These are phyloP conservation scores for Megamerina dolium DNA, from an alignment of 2,888 invertebrate genomes.

Conservation along the genomic window DNA sequence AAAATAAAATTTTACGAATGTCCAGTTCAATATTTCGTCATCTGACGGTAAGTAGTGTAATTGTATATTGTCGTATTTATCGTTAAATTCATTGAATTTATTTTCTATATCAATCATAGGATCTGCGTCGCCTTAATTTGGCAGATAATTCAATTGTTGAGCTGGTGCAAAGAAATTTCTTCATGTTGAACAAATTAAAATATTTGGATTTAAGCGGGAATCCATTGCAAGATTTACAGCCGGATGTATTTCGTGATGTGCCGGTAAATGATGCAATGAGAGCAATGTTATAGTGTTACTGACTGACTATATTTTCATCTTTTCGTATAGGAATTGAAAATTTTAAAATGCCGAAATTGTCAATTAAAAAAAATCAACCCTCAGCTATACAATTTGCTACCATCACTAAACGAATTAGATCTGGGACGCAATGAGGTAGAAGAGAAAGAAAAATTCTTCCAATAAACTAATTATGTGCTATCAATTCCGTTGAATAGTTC, in stretches of 20 bases:
- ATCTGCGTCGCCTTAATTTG: slow-evolving; percentile 61
- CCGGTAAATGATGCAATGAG: slow-evolving; percentile 52
- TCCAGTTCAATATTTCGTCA: slow-evolving; percentile 71
- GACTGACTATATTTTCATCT: too few relatives aligned
- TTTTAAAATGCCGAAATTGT: slow-evolving; percentile 68
- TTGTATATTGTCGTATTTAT: background rate
- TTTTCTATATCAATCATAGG: too few relatives aligned
- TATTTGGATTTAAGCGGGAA: slow-evolving; percentile 71
- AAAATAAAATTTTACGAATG: slow-evolving; percentile 68
- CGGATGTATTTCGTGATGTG: slow-evolving; percentile 72
- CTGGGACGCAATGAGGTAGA: slow-evolving; percentile 64
- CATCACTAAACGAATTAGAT: slow-evolving; percentile 67
- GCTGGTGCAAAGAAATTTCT: slow-evolving; percentile 66
- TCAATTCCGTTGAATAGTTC: too few relatives aligned
- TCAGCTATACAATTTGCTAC: slow-evolving; percentile 70
- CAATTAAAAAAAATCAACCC: slow-evolving; percentile 68
- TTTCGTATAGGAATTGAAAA: slow-evolving; percentile 57
- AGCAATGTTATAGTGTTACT: too few relatives aligned
- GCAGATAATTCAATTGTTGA: slow-evolving; percentile 62
- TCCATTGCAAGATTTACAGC: slow-evolving; percentile 65
- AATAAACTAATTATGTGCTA: too few relatives aligned
- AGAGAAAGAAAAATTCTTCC: slow-evolving; percentile 5
- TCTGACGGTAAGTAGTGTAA: slow-evolving; percentile 49
- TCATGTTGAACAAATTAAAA: slow-evolving; percentile 65
- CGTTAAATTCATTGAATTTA: too few relatives aligned